These are phyloP conservation scores for Orgyia antiqua DNA, from an alignment of 2,888 invertebrate species.

Conservation along the genomic window DNA sequence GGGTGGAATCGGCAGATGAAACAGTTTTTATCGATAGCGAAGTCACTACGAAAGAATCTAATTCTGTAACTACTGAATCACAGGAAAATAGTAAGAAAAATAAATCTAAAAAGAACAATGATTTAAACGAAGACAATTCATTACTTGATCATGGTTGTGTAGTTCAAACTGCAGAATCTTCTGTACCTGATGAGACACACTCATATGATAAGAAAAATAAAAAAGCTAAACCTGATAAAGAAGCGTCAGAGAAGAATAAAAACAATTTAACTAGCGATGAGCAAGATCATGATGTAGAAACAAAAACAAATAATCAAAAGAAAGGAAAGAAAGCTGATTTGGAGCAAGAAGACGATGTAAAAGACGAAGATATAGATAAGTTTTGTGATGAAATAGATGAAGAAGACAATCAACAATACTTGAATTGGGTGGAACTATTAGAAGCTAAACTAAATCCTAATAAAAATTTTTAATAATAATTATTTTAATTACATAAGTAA, in stretches of 20 bases:
- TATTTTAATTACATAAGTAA: no score
- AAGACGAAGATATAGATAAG: slow-evolving; percentile 65
- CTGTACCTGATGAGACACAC: no score
- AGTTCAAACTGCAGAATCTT: no score
- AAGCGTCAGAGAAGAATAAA: slow-evolving; percentile 11
- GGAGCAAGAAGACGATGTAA: slow-evolving; percentile 45
- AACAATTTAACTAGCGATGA: slow-evolving; percentile 32
- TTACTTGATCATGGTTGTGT: no score
- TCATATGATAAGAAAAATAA: no score
- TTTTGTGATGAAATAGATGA: slow-evolving; percentile 63
- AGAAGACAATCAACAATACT: slow-evolving; percentile 60
- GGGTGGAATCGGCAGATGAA: no score
- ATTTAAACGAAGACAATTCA: not conserved
- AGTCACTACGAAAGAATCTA: no score
- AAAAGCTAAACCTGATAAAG: not conserved
- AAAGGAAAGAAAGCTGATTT: slow-evolving; percentile 17
- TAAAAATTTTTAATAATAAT: no score
- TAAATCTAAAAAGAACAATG: slow-evolving; percentile 1
- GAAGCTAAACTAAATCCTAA: slow-evolving; percentile 53
- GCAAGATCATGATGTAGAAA: slow-evolving; percentile 21
- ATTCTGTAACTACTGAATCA: not conserved
- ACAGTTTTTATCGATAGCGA: no score
- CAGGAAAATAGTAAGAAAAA: not conserved
- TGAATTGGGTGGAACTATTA: slow-evolving; percentile 62
- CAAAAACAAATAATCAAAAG: slow-evolving; percentile 2